A percentile compares a stretch with the other conserved stretches of the same genome.
phyloP scores from a whole-genome alignment of 2,888 invertebrate species.

The Escarpia spicata region DNA sequence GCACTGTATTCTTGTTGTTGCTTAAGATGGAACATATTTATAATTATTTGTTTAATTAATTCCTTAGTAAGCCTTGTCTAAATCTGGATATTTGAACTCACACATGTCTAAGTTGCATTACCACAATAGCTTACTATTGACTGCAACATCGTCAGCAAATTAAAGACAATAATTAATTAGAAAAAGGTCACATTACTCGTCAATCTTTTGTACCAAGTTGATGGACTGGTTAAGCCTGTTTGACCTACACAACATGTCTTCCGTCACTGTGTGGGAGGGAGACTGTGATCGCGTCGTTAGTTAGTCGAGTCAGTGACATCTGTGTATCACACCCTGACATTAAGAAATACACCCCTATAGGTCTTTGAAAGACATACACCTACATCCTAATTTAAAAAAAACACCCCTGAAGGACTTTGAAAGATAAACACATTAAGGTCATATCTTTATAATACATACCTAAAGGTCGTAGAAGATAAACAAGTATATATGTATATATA shows the following conservation, averaged over 20 bases:
- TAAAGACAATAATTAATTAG: neutral
- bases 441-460: neutral
- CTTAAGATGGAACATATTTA: too few species aligned
- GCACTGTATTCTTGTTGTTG: too few species aligned
- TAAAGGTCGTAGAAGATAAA: too few species aligned
- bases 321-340: neutral
- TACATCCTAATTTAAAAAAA: too few species aligned
- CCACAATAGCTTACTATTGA: neutral
- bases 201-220: neutral
- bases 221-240: neutral
- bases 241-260: neutral
- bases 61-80: neutral
- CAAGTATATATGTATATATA: too few species aligned
- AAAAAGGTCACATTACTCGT: neutral
- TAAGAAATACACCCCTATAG: neutral
- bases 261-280: neutral
- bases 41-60: neutral
- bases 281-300: neutral
- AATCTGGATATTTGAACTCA: neutral
- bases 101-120: too few species aligned
- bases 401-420: too few species aligned
- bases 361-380: too few species aligned
- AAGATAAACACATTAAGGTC: neutral
- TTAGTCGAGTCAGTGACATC: neutral
- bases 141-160: too few species aligned